These are phyloP conservation scores for Grantiella picta DNA, from an alignment of 2,113 vertebrate species.

Conservation along the genomic window DNA sequence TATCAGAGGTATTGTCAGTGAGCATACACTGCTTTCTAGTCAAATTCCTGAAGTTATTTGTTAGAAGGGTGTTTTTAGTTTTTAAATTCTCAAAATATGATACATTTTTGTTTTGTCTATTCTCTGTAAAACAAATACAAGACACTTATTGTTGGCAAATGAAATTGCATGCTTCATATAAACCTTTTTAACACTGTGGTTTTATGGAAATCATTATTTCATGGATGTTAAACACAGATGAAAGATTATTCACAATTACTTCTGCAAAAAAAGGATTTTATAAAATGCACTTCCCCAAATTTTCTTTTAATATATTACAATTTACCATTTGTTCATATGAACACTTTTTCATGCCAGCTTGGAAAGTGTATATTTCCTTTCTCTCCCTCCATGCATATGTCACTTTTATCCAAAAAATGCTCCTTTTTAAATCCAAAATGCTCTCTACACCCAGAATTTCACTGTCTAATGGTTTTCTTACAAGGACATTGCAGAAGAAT, in stretches of 20 bases:
- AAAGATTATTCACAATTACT: constrained; percentile 51
- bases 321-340: constrained; percentile 35
- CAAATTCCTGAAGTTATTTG: constrained; percentile 10
- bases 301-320: constrained; percentile 26
- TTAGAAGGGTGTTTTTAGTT: background rate
- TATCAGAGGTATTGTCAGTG: background rate
- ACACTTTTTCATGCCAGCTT: background rate
- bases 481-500: background rate
- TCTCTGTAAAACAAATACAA: constrained; percentile 43
- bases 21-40: background rate
- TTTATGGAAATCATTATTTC: constrained; percentile 69
- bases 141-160: constrained; percentile 56
- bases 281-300: constrained; percentile 4
- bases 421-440: background rate
- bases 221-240: constrained; percentile 63
- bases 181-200: constrained; percentile 64
- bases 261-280: constrained; percentile 47
- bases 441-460: background rate
- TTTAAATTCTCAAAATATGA: constrained; percentile 20
- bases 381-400: background rate
- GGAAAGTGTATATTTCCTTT: background rate
- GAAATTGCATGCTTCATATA: constrained; percentile 61
- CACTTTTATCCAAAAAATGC: background rate
- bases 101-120: constrained; percentile 22
- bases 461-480: constrained; percentile 6